Evolutionary conservation across 2,888 invertebrate genomes (phyloP).

Genomic region (Erebia ligea): DNA sequence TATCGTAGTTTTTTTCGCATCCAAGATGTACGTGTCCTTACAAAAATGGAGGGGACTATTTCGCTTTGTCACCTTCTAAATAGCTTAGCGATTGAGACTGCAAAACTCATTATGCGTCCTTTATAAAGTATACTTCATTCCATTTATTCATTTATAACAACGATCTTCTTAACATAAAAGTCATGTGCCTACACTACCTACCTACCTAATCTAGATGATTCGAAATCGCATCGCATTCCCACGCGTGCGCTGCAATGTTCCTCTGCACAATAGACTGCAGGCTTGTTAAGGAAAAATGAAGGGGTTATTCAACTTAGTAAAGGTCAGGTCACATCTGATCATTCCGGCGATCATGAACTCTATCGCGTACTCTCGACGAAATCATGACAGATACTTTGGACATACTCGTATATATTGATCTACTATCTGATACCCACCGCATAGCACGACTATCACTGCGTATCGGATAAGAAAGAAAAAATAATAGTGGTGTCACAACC

Average conservation of each 20-base stretch:
- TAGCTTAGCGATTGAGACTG: constrained; percentile 32
- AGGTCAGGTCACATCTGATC: not conserved
- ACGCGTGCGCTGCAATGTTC: constrained; percentile 45
- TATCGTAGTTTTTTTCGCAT: too few species aligned
- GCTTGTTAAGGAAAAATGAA: constrained; percentile 41
- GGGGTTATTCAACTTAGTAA: constrained; percentile 36
- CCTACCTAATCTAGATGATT: constrained; percentile 45
- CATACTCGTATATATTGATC: too few species aligned
- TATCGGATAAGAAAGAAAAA: too few species aligned
- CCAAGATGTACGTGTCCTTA: constrained; percentile 22
- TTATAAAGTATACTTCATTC: constrained; percentile 30
- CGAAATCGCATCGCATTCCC: constrained; percentile 48
- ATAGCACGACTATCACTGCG: too few species aligned
- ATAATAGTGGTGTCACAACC: too few species aligned
- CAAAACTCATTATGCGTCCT: constrained; percentile 46
- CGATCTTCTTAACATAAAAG: constrained; percentile 27
- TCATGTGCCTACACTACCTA: constrained; percentile 38
- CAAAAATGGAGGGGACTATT: constrained; percentile 9
- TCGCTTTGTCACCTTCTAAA: constrained; percentile 43
- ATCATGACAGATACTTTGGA: too few species aligned
- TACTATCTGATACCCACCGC: too few species aligned
- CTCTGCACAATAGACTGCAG: not conserved
- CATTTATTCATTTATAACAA: not conserved
- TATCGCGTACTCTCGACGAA: too few species aligned
- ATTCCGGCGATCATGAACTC: too few species aligned